These are phyloP conservation scores for Lophotriccus pileatus DNA, from an alignment of 2,797 vertebrate species.

Conservation along the genomic window DNA sequence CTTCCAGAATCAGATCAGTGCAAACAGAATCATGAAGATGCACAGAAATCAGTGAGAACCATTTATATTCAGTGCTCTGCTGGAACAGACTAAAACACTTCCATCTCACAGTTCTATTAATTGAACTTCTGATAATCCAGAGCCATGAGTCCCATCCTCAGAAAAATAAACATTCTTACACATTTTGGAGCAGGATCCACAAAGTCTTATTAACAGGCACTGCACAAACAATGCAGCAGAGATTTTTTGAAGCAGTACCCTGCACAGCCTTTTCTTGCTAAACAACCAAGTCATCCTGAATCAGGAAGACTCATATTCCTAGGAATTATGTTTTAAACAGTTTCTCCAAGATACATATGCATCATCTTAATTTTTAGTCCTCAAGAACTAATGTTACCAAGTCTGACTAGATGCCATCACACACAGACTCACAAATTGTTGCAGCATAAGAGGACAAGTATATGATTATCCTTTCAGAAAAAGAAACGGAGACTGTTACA, in stretches of 20 bases:
- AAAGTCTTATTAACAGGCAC: fast-evolving
- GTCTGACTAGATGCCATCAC: not conserved
- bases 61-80: not conserved
- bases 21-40: not conserved
- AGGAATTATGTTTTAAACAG: not conserved
- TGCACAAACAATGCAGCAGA: not conserved
- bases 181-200: not conserved
- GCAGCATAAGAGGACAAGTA: not conserved
- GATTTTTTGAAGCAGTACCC: not conserved
- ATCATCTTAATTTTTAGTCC: not conserved
- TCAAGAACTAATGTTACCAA: not conserved
- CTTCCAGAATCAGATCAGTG: not conserved
- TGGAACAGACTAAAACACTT: not conserved
- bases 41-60: not conserved
- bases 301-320: not conserved
- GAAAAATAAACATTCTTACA: not conserved
- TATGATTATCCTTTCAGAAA: not conserved
- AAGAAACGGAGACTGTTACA: not conserved
- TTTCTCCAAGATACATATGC: not conserved
- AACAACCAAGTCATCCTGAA: not conserved
- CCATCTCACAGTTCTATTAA: not conserved
- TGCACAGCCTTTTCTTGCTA: not conserved
- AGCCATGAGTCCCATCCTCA: not conserved
- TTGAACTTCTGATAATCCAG: not conserved
- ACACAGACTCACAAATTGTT: not conserved